phyloP scores from a whole-genome alignment of 2,888 invertebrate genomes.

The Megamerina dolium region DNA sequence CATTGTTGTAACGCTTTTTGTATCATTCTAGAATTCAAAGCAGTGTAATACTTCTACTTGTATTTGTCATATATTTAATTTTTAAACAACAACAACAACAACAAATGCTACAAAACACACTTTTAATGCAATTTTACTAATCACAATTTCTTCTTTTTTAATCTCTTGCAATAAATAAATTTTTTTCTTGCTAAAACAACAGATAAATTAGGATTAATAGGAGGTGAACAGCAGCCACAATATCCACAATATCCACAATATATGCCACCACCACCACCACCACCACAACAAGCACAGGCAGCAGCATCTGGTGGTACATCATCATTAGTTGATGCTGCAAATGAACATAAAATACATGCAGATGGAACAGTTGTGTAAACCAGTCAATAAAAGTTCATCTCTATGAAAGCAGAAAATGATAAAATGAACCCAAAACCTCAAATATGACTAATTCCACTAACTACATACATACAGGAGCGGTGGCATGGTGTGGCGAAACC shows the following conservation, averaged over 20 bases:
- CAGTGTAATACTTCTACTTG: constrained; percentile 14
- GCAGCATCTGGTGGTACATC: constrained; percentile 52
- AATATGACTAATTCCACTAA: too few species aligned
- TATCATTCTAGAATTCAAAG: constrained; percentile 6
- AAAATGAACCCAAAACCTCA: constrained; percentile 14
- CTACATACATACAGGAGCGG: too few species aligned
- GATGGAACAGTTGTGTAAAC: constrained; percentile 29
- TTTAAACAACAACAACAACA: too few species aligned
- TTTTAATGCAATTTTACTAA: too few species aligned
- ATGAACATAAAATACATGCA: constrained; percentile 20
- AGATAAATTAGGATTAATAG: constrained; percentile 48
- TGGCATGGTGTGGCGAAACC: too few species aligned
- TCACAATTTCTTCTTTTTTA: too few species aligned
- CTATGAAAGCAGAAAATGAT: too few species aligned
- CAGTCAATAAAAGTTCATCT: constrained; percentile 19
- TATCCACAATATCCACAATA: constrained; percentile 49
- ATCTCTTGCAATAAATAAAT: background rate
- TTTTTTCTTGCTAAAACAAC: constrained; percentile 9
- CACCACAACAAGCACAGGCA: constrained; percentile 50
- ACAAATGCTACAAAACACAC: too few species aligned
- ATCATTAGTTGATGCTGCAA: constrained; percentile 36
- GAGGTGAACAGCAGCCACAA: constrained; percentile 44
- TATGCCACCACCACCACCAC: constrained; percentile 50
- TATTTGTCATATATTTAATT: too few species aligned
- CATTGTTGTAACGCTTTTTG: constrained; percentile 6